Evolutionary conservation across 2,113 vertebrate species (phyloP), one percentile per base, ranked within the genome.

Genomic region (Lagopus muta): DNA sequence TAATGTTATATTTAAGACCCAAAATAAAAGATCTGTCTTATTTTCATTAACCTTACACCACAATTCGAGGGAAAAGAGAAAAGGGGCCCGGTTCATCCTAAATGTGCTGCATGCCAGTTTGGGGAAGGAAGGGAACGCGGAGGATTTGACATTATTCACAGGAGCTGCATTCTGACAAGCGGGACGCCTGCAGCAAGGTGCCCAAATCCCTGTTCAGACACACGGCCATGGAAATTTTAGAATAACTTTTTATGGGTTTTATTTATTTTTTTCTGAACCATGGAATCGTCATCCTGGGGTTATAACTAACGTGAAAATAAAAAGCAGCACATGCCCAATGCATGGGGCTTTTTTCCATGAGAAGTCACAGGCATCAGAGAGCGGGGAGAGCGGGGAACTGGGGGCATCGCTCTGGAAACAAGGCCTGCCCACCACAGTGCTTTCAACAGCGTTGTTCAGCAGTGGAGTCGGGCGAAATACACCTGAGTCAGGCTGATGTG

Each of bases 1-100:
- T 82, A 96, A 93, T 94, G 54, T 93, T 92, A 83, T 79, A 83
- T 93, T 91, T 89, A 88, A 94, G 96, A 83, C 90, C 89, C 93
- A 47, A 93, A 96, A 93, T 76, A 90, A 96, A 96, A 88, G 69
- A 88, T 88, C 90, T 62, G 43, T 91, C 89, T 96, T 90, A 84
- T 88, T 95, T 93, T 95, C 83, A 90, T 95, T 93, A 94, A 87
- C 90, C 90, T 93, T 85, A 73, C 84, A 54, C 88, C 70, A 61
- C 58, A 58, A 84, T 43, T 48, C 0, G 1, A 91, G 87, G 16
- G 28, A 82, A 79, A 82, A 80, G 77, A 52, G 65, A 78, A 78
- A 90, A 86, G 6, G 12, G 87, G 38, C 72, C 57, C 52, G 80
- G 47, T 45, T 87, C 69, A 86, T 90, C 81, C 90, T 82, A 90